These are phyloP conservation scores for Endotricha flammealis DNA, from an alignment of 2,888 invertebrate species.

Conservation along the genomic window DNA sequence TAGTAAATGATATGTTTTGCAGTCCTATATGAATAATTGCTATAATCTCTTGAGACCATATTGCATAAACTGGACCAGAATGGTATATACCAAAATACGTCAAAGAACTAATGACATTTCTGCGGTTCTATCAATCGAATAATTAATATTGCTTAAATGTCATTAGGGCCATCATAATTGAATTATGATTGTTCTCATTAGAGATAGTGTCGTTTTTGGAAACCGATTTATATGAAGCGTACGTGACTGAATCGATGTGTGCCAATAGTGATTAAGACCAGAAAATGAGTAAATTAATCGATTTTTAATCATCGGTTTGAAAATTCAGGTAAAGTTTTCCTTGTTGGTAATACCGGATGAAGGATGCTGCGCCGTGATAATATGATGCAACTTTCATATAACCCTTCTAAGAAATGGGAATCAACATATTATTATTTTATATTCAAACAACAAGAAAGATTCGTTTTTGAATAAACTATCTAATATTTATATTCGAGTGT, in stretches of 20 bases:
- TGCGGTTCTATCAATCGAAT: conserved; percentile 31
- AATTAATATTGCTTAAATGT: conserved; percentile 39
- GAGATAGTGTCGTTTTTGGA: conserved; percentile 35
- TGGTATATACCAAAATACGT: conserved; percentile 31
- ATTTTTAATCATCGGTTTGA: conserved; percentile 38
- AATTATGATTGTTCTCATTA: conserved; percentile 52
- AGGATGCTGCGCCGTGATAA: background rate
- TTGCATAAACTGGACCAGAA: background rate
- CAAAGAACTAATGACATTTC: conserved; percentile 29
- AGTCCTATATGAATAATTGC: too few species aligned
- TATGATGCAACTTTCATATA: conserved; percentile 5
- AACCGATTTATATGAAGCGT: conserved; percentile 40
- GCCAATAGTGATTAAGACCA: conserved; percentile 42
- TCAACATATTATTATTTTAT: too few species aligned
- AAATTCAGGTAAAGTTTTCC: conserved; percentile 51
- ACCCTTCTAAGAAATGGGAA: too few species aligned
- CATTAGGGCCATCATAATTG: conserved; percentile 53
- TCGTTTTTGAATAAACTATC: too few species aligned
- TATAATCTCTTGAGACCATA: conserved; percentile 1
- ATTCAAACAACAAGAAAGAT: too few species aligned
- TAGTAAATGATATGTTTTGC: too few species aligned
- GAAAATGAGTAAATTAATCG: conserved; percentile 42
- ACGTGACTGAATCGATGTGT: conserved; percentile 62
- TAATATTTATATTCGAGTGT: too few species aligned
- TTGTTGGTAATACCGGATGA: conserved; percentile 22